Evolutionary conservation across 2,888 invertebrate species (phyloP).

Genomic region (Ophion obscuratus): DNA sequence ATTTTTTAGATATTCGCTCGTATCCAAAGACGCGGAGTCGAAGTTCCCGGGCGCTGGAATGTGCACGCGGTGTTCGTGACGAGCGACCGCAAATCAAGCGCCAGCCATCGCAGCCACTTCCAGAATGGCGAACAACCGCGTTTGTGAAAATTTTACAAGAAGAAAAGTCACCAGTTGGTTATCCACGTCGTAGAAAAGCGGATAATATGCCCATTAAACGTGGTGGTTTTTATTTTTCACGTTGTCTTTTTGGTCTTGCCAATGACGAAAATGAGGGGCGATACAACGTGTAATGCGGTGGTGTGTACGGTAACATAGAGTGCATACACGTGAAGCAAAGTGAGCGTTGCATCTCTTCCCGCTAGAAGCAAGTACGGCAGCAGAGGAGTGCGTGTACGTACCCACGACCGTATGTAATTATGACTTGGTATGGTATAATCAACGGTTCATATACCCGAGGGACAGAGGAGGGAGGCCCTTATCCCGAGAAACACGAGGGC

Average conservation of each 20-base stretch:
- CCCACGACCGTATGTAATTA: constrained; percentile 66
- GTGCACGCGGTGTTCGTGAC: constrained; percentile 51
- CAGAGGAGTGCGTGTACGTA: constrained; percentile 62
- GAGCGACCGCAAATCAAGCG: constrained; percentile 36
- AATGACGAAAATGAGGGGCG: constrained; percentile 52
- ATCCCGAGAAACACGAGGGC: constrained; percentile 57
- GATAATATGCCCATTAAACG: constrained; percentile 43
- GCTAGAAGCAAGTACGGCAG: constrained; percentile 52
- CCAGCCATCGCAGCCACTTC: constrained; percentile 27
- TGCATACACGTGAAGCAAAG: constrained; percentile 38
- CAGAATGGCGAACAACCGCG: constrained; percentile 29
- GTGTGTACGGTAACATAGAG: constrained; percentile 43
- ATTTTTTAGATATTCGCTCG: constrained; percentile 44
- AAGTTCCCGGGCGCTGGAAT: constrained; percentile 60
- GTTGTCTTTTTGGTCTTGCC: constrained; percentile 45
- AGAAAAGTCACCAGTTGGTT: constrained; percentile 35
- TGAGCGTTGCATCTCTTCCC: constrained; percentile 34
- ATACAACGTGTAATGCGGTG: constrained; percentile 46
- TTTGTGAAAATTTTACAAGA: constrained; percentile 58
- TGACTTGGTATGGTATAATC: constrained; percentile 66
- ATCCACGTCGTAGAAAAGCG: constrained; percentile 25
- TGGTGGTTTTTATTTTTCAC: constrained; percentile 56
- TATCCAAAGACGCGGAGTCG: constrained; percentile 57
- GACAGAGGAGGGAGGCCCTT: constrained; percentile 57
- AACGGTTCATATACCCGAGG: constrained; percentile 67